These are phyloP conservation scores for Acleris cristana DNA, from an alignment of 2,888 invertebrate genomes.

Conservation along the genomic window DNA sequence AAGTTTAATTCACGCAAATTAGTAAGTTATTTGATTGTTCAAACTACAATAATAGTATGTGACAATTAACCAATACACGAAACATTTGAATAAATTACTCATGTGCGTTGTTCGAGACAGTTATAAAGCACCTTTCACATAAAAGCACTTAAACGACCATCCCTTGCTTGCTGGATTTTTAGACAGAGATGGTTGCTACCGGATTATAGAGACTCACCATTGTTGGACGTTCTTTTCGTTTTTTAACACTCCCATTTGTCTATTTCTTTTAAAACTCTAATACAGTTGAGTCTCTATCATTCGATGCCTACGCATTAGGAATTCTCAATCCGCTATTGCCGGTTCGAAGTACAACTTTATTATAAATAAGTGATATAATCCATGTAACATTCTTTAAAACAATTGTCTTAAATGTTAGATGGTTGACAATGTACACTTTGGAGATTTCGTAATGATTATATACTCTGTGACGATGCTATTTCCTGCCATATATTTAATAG, in stretches of 20 bases:
- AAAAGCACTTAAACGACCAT: background rate
- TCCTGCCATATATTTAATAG: constrained; percentile 32
- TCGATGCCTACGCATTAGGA: background rate
- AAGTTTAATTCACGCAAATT: constrained; percentile 40
- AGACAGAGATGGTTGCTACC: background rate
- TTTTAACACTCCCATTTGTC: no score
- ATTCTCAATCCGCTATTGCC: constrained; percentile 19
- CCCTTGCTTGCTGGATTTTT: background rate
- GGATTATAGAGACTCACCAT: background rate
- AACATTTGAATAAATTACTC: constrained; percentile 47
- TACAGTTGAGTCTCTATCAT: constrained; percentile 12
- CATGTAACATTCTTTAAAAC: constrained; percentile 15
- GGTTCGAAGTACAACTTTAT: constrained; percentile 32
- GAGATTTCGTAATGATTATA: constrained; percentile 26
- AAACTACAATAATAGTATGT: background rate
- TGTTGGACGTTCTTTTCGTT: background rate
- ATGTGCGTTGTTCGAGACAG: constrained; percentile 40
- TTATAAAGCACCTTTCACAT: background rate
- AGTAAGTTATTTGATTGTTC: constrained; percentile 50
- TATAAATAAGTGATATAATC: constrained; percentile 30
- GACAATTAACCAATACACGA: constrained; percentile 1
- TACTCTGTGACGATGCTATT: constrained; percentile 30
- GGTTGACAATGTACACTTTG: constrained; percentile 16
- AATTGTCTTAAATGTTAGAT: constrained; percentile 27
- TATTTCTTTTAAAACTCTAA: constrained; percentile 3